Conservation (phyloP, 1,140 invertebrate genomes). For the Neuroterus valhalla region DNA sequence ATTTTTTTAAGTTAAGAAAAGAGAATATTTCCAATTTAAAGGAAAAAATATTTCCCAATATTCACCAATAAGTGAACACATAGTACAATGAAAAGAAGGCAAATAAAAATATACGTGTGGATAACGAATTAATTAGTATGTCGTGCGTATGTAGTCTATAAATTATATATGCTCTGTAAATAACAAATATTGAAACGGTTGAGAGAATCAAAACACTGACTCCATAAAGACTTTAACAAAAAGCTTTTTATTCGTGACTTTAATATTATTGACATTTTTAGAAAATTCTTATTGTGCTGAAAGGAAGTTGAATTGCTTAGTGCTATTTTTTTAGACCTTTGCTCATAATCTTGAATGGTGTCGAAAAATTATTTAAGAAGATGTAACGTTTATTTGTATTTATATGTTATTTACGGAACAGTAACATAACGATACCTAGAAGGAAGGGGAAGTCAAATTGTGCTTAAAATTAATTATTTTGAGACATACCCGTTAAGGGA, state of each 20-base stretch:
- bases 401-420: slow-evolving; percentile 24
- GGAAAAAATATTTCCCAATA: slow-evolving; percentile 23
- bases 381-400: slow-evolving; percentile 32
- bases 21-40: slow-evolving; percentile 34
- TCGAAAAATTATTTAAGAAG: slow-evolving; percentile 11
- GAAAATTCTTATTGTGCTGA: slow-evolving; percentile 9
- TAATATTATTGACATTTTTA: slow-evolving; percentile 20
- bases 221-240: slow-evolving; percentile 6
- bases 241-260: slow-evolving; percentile 20
- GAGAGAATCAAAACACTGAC: slow-evolving; percentile 12
- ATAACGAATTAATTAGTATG: slow-evolving; percentile 37
- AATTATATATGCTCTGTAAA: neutral
- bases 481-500: neutral
- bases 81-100: slow-evolving; percentile 56
- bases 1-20: slow-evolving; percentile 36
- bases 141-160: slow-evolving; percentile 26
- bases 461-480: neutral
- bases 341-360: slow-evolving; percentile 6
- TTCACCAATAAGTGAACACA: slow-evolving; percentile 49
- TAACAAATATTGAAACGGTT: slow-evolving; percentile 20
- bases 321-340: slow-evolving; percentile 9
- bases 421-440: slow-evolving; percentile 34
- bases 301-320: neutral
- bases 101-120: slow-evolving; percentile 46
- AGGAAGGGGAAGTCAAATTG: neutral